These are phyloP conservation scores for Habropoda laboriosa DNA, from an alignment of 1,140 invertebrate species.

Conservation along the genomic window DNA sequence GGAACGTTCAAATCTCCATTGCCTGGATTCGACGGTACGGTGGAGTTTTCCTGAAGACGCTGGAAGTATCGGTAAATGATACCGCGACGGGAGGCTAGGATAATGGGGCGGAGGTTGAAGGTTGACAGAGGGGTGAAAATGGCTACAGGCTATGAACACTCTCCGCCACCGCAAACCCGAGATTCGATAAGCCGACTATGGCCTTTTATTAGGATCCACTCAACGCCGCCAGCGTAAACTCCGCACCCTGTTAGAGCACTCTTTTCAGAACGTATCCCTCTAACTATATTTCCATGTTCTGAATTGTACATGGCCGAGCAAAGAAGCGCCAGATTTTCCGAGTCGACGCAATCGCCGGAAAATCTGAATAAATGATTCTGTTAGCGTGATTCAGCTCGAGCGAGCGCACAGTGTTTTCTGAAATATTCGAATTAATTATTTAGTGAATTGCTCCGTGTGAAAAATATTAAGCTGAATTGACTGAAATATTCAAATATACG, in stretches of 20 bases:
- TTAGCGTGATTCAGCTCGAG: not conserved
- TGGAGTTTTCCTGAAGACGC: slow-evolving; percentile 8
- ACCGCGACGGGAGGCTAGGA: slow-evolving; percentile 43
- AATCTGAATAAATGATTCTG: not conserved
- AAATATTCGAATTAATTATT: too few species aligned
- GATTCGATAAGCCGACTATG: slow-evolving; percentile 67
- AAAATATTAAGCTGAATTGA: too few species aligned
- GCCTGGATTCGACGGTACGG: not conserved
- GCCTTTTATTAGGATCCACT: slow-evolving; percentile 67
- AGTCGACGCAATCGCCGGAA: not conserved
- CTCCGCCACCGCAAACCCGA: slow-evolving; percentile 60
- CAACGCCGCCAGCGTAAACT: slow-evolving; percentile 47
- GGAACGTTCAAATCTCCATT: not conserved
- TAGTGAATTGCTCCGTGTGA: too few species aligned
- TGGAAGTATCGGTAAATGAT: slow-evolving; percentile 41
- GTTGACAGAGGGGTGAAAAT: slow-evolving; percentile 64
- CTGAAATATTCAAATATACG: too few species aligned
- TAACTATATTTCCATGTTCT: slow-evolving; percentile 24
- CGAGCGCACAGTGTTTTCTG: too few species aligned
- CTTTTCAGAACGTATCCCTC: slow-evolving; percentile 8
- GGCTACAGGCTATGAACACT: slow-evolving; percentile 63
- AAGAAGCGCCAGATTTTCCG: not conserved
- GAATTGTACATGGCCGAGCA: not conserved
- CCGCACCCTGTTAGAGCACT: slow-evolving; percentile 25
- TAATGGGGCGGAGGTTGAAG: slow-evolving; percentile 57